Percentiles rank a stretch among this genome's conserved stretches.
Conservation (phyloP, 2,797 vertebrate genomes). For the Sphenopsis melanotis region DNA sequence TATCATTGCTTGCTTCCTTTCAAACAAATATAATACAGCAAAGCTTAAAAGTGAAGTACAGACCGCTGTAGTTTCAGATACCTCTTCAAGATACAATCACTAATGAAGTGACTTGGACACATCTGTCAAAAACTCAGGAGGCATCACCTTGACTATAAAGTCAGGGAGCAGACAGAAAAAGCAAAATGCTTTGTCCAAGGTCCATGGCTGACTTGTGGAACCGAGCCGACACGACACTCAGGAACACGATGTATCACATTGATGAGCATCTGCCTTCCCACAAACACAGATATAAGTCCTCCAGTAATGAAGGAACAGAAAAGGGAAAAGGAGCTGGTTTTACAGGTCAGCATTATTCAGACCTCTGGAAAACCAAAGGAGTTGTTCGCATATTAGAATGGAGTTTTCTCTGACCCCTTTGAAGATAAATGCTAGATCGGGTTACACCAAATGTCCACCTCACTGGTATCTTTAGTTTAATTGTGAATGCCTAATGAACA, state of each 20-base stretch:
- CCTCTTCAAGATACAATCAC: not conserved
- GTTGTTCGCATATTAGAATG: fast-evolving
- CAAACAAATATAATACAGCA: not conserved
- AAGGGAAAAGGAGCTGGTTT: not conserved
- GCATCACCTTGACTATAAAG: not conserved
- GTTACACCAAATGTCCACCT: not conserved
- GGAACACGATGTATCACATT: fast-evolving
- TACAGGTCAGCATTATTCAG: not conserved
- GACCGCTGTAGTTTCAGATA: not conserved
- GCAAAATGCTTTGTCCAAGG: not conserved
- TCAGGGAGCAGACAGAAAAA: too few species aligned
- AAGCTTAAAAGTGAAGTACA: not conserved
- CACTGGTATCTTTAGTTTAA: not conserved
- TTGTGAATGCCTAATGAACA: not conserved
- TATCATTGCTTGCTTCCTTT: not conserved
- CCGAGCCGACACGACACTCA: fast-evolving
- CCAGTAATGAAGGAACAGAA: not conserved
- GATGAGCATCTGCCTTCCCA: not conserved
- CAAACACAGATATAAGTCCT: not conserved
- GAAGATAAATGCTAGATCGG: not conserved
- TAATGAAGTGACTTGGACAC: not conserved
- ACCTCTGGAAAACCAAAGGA: not conserved
- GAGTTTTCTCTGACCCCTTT: not conserved
- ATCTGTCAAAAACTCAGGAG: not conserved
- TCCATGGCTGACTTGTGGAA: fast-evolving